Evolutionary conservation across 30 jellyfish, hydroid and myxozoan species (phyloP).

Genomic region (Aurelia aurita complex sp. Pacific): DNA sequence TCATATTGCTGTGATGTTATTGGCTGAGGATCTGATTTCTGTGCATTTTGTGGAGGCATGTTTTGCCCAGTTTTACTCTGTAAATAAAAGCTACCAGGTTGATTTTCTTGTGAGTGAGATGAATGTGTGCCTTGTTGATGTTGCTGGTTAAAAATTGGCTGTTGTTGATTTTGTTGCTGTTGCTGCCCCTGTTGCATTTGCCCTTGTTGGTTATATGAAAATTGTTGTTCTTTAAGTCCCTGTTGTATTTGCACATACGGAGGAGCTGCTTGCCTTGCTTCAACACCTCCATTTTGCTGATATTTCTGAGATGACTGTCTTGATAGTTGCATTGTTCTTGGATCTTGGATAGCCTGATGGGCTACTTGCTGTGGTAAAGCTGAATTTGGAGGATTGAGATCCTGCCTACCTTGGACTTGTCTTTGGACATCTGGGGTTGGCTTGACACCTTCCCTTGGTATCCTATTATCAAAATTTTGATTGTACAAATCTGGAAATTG

Average conservation of each 20-base stretch:
- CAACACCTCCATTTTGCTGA: background rate
- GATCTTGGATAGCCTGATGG: no score
- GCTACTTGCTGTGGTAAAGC: no score
- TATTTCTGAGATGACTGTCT: no score
- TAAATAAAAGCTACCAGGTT: no score
- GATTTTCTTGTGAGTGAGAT: no score
- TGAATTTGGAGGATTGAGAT: no score
- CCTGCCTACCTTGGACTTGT: no score
- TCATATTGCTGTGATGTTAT: background rate
- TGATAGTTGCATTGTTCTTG: no score
- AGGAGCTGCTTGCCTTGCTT: background rate
- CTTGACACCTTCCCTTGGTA: no score
- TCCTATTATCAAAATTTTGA: no score
- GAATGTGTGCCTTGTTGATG: background rate
- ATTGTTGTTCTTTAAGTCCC: constrained; percentile 6
- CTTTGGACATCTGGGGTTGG: no score
- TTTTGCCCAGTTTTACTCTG: background rate
- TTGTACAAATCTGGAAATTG: no score
- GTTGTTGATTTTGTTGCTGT: constrained; percentile 7
- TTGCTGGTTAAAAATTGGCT: background rate
- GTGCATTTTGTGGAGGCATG: background rate
- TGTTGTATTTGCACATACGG: background rate
- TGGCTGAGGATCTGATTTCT: background rate
- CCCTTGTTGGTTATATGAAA: background rate
- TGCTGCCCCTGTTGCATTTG: constrained; percentile 10